A percentile compares a stretch with the other conserved stretches of the same genome.
Evolutionary conservation across 92 coral and sea anemone species (phyloP).

Genomic region (Palythoa grandiflora): DNA sequence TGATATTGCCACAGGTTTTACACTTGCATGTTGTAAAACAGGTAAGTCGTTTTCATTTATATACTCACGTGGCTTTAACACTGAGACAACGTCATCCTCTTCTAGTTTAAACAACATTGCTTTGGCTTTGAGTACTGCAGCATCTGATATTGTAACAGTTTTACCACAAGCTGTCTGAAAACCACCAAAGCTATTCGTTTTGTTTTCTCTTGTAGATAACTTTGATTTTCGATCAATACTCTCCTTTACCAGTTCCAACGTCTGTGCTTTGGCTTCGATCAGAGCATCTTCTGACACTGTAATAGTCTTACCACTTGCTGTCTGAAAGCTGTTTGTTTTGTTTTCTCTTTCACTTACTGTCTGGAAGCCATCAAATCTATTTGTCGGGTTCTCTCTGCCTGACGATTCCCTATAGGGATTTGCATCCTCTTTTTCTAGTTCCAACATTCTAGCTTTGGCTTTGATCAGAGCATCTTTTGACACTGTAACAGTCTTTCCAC

Average conservation of each 20-base stretch:
- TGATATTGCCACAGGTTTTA: no score
- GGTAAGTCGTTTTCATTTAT: no score
- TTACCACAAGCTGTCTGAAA: slow-evolving; percentile 56
- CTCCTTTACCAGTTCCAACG: not conserved
- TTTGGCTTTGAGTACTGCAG: slow-evolving; percentile 54
- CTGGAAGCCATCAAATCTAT: slow-evolving; percentile 33
- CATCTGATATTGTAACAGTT: slow-evolving; percentile 47
- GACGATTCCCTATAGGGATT: no score
- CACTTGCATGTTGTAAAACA: no score
- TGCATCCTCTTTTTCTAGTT: not conserved
- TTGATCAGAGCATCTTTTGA: slow-evolving; percentile 76
- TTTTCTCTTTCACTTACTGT: slow-evolving; percentile 37
- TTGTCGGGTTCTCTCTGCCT: not conserved
- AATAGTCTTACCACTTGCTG: slow-evolving; percentile 67
- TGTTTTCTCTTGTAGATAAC: not conserved
- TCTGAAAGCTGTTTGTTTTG: slow-evolving; percentile 31
- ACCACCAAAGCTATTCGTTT: not conserved
- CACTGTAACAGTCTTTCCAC: slow-evolving; percentile 63
- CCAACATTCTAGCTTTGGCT: slow-evolving; percentile 47
- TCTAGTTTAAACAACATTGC: slow-evolving; percentile 11
- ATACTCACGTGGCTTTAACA: no score
- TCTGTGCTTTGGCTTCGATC: slow-evolving; percentile 53
- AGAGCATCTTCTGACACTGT: slow-evolving; percentile 77
- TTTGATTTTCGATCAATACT: not conserved
- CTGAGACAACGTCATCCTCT: not conserved